These are phyloP conservation scores for Perizoma flavofasciatum DNA, from an alignment of 2,888 invertebrate species.

Conservation along the genomic window DNA sequence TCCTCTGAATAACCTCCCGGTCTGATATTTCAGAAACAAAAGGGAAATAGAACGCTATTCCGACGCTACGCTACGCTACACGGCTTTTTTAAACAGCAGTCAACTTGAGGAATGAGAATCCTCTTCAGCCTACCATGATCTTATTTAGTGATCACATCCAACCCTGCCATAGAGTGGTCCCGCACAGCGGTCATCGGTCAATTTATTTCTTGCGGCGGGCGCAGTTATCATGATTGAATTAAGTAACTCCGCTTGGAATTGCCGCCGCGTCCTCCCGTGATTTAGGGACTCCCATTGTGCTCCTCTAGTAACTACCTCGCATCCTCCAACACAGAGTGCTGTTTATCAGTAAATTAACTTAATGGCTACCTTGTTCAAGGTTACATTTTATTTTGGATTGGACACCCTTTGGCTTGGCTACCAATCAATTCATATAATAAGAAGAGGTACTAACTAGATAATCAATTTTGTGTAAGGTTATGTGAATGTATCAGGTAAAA, in stretches of 20 bases:
- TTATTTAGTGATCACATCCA: conserved; percentile 37
- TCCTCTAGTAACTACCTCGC: conserved; percentile 23
- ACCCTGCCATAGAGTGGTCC: conserved; percentile 48
- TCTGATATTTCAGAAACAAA: too few relatives aligned
- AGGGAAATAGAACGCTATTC: too few relatives aligned
- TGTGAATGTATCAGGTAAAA: too few relatives aligned
- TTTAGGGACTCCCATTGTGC: conserved; percentile 54
- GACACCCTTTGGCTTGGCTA: too few relatives aligned
- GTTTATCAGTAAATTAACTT: conserved; percentile 18
- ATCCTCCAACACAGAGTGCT: conserved; percentile 4
- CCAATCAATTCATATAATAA: too few relatives aligned
- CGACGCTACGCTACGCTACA: too few relatives aligned
- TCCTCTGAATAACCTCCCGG: too few relatives aligned
- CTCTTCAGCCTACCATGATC: not conserved
- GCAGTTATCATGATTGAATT: conserved; percentile 84
- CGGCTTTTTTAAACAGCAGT: too few relatives aligned
- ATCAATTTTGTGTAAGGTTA: too few relatives aligned
- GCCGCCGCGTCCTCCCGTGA: conserved; percentile 60
- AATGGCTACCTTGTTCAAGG: not conserved
- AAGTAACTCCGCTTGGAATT: conserved; percentile 63
- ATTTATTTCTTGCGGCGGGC: conserved; percentile 79
- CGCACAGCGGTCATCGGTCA: conserved; percentile 76
- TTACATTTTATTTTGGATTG: too few relatives aligned
- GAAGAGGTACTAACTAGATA: too few relatives aligned
- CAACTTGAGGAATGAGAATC: too few relatives aligned